These are phyloP conservation scores for Microtus montanus DNA, from an alignment of 2,113 vertebrate species.

Conservation along the genomic window DNA sequence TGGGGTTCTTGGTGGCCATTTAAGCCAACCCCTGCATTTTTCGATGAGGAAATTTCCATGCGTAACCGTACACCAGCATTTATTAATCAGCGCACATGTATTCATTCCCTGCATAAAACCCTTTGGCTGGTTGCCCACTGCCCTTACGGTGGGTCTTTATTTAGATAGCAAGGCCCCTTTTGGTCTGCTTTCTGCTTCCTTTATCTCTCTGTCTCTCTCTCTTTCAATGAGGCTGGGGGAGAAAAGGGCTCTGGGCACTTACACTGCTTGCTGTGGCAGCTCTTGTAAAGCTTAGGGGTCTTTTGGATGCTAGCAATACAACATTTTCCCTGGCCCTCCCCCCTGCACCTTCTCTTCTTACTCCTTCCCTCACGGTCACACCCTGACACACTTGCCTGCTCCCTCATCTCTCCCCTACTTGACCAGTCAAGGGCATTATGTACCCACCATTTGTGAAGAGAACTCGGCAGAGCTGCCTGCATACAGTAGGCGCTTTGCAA, in stretches of 20 bases:
- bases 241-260: background rate
- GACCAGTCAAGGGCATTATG: background rate
- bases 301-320: background rate
- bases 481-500: background rate
- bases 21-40: slow-evolving; percentile 13
- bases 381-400: background rate
- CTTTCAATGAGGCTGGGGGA: background rate
- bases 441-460: background rate
- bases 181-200: background rate
- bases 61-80: slow-evolving; percentile 17
- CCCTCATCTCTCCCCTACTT: background rate
- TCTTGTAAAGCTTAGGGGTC: background rate
- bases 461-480: background rate
- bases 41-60: slow-evolving; percentile 45
- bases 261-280: background rate
- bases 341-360: background rate
- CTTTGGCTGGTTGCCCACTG: background rate
- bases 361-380: background rate
- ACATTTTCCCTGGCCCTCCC: background rate
- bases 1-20: background rate
- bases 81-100: slow-evolving; percentile 21
- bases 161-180: background rate
- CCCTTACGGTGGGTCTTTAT: background rate
- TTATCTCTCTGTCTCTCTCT: background rate
- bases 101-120: slow-evolving; percentile 20